A percentile compares a stretch with the other conserved stretches of the same genome.
Conservation (phyloP, 2,797 vertebrate genomes). For the Smutsia temminckii region DNA sequence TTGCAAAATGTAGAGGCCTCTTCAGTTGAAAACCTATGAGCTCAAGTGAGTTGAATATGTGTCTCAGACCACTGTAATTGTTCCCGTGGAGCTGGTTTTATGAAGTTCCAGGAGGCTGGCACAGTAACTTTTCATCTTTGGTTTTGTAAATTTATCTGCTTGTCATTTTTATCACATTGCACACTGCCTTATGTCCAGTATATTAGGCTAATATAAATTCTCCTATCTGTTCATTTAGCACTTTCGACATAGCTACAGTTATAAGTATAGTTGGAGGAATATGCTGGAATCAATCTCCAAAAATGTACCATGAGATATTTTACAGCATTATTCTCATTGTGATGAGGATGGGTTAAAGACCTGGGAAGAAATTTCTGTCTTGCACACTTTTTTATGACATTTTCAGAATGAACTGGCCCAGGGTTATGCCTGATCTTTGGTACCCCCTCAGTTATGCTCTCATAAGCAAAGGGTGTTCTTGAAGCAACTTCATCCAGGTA, state of each 20-base stretch:
- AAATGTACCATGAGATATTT: background rate
- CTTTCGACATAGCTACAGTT: constrained; percentile 33
- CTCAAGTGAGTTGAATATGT: background rate
- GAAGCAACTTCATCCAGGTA: background rate
- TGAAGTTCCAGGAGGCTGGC: background rate
- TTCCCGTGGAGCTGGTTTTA: background rate
- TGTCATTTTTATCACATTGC: constrained; percentile 25
- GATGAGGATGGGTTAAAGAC: background rate
- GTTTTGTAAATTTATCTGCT: constrained; percentile 37
- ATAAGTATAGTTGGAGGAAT: background rate
- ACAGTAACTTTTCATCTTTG: constrained; percentile 47
- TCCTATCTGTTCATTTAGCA: constrained; percentile 25
- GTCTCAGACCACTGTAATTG: background rate
- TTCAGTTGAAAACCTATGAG: background rate
- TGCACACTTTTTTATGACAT: background rate
- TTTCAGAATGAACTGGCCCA: constrained; percentile 27
- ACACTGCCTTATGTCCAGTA: background rate
- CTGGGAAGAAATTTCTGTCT: background rate
- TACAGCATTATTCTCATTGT: background rate
- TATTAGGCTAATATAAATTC: background rate
- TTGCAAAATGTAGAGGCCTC: background rate
- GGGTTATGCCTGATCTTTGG: background rate
- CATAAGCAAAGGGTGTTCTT: background rate
- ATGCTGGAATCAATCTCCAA: constrained; percentile 19
- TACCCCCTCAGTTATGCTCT: background rate